These are phyloP conservation scores for Dicranocentrus wangi DNA, from an alignment of 2,888 invertebrate genomes.

Conservation along the genomic window DNA sequence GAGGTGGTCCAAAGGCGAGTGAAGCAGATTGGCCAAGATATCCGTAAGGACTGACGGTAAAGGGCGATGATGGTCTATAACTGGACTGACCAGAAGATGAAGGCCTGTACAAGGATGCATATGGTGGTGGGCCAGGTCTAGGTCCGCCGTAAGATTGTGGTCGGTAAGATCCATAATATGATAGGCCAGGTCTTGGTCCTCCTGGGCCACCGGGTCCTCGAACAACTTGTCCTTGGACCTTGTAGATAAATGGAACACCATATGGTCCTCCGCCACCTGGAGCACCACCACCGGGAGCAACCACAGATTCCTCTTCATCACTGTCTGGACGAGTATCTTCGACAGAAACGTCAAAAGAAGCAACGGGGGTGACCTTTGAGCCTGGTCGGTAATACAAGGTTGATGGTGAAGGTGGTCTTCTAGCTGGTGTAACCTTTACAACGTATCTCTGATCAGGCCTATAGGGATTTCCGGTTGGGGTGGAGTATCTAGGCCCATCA, in stretches of 20 bases:
- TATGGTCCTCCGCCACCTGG: constrained; percentile 7
- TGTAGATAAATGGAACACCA: constrained; percentile 51
- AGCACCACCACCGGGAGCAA: background rate
- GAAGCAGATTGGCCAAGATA: background rate
- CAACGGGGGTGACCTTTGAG: constrained; percentile 44
- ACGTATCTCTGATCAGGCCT: constrained; percentile 39
- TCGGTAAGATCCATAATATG: background rate
- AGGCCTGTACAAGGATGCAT: constrained; percentile 1
- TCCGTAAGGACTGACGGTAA: background rate
- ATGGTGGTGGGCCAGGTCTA: constrained; percentile 1
- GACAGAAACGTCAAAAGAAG: constrained; percentile 54
- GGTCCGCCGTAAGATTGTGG: constrained; percentile 12
- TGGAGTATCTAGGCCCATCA: constrained; percentile 16
- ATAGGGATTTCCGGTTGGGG: constrained; percentile 28
- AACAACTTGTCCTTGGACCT: constrained; percentile 41
- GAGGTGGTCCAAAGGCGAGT: background rate
- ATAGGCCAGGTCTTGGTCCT: background rate
- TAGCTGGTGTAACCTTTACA: constrained; percentile 43
- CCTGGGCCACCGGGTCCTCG: background rate
- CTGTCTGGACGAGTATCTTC: constrained; percentile 57
- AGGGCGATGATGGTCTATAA: background rate
- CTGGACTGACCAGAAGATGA: background rate
- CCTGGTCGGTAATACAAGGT: constrained; percentile 44
- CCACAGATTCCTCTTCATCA: constrained; percentile 38
- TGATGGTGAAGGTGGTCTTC: constrained; percentile 8